Evolutionary conservation across 2,888 invertebrate species (phyloP).

Genomic region (Agriopis leucophaearia): DNA sequence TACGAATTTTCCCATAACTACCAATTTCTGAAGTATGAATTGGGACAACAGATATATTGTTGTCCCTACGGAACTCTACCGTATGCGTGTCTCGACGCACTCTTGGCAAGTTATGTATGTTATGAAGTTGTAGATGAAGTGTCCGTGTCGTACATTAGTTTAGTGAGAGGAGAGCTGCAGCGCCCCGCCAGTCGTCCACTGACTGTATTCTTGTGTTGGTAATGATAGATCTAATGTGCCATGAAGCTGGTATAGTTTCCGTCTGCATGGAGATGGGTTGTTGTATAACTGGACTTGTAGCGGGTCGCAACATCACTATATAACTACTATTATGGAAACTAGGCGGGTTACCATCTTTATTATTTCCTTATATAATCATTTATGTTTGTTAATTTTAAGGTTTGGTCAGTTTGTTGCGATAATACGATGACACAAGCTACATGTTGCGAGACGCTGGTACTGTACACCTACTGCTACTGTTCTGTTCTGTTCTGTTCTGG

Average conservation of each 20-base stretch:
- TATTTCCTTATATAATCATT: conserved; percentile 35
- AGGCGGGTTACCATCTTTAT: conserved; percentile 14
- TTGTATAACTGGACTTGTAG: conserved; percentile 27
- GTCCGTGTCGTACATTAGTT: too few relatives aligned
- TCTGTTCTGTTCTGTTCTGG: too few relatives aligned
- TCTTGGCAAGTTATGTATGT: not conserved
- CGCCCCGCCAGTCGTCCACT: too few relatives aligned
- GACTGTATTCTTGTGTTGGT: too few relatives aligned
- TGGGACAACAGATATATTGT: too few relatives aligned
- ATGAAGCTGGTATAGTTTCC: conserved; percentile 5
- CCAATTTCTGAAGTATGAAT: too few relatives aligned
- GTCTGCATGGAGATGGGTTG: conserved; percentile 20
- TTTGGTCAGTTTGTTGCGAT: conserved; percentile 16
- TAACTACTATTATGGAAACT: conserved; percentile 3
- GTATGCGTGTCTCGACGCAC: too few relatives aligned
- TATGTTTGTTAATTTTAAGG: conserved; percentile 23
- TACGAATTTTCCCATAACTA: too few relatives aligned
- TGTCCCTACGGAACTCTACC: too few relatives aligned
- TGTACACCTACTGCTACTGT: not conserved
- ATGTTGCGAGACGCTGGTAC: not conserved
- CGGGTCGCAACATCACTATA: not conserved
- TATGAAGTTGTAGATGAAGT: too few relatives aligned
- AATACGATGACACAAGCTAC: conserved; percentile 14
- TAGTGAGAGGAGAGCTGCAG: too few relatives aligned
- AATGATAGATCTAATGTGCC: not conserved